Conservation (phyloP, 2,797 vertebrate genomes). For the Eulemur rubriventer region DNA sequence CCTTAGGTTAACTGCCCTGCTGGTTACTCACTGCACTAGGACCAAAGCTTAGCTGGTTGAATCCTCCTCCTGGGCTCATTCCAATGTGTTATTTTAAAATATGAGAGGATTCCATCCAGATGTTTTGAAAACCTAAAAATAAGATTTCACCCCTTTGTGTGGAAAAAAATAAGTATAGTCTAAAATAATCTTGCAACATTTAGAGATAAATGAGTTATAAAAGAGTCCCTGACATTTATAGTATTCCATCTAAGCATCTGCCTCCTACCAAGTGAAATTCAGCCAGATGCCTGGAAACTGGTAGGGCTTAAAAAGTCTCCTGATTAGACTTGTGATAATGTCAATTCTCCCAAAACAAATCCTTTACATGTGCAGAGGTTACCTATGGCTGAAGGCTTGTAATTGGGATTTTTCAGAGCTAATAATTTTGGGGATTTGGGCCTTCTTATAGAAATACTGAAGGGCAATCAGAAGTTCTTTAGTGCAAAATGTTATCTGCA, state of each 20-base stretch:
- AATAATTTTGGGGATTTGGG: background rate
- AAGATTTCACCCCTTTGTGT: background rate
- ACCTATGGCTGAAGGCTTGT: background rate
- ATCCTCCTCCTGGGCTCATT: background rate
- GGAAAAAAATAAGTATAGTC: background rate
- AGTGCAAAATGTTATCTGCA: background rate
- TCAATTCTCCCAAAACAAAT: background rate
- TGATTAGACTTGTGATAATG: background rate
- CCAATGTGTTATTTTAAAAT: background rate
- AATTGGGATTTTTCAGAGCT: background rate
- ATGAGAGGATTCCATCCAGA: background rate
- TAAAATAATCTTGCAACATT: background rate
- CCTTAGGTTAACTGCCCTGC: background rate
- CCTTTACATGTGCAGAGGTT: background rate
- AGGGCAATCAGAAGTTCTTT: background rate
- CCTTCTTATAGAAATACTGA: background rate
- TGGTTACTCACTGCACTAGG: background rate
- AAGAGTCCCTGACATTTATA: background rate
- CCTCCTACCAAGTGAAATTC: background rate
- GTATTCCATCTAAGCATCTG: background rate
- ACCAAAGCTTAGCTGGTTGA: background rate
- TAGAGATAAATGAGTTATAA: background rate
- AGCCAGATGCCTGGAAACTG: background rate
- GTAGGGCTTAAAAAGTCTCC: background rate
- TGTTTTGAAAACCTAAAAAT: background rate